A percentile compares a stretch with the other conserved stretches of the same genome.
These are phyloP conservation scores for Rousettus leschenaultii DNA, from an alignment of 2,113 vertebrate genomes.

Conservation along the genomic window DNA sequence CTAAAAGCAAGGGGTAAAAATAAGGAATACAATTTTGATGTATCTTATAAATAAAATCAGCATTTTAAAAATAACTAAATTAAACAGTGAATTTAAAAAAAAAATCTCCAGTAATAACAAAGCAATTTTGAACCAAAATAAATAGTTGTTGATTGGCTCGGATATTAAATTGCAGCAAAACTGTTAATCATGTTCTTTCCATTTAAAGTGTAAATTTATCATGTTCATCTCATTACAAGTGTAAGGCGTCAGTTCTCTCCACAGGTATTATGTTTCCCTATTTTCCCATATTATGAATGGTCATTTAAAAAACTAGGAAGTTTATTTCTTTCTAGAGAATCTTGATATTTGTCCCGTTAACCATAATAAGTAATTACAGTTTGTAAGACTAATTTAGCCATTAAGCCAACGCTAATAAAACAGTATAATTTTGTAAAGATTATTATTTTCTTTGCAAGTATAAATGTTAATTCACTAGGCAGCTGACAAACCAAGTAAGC, in stretches of 20 bases:
- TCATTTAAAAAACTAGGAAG: background rate
- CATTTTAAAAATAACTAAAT: background rate
- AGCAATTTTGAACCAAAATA: constrained; percentile 23
- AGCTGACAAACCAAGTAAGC: background rate
- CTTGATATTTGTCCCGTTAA: background rate
- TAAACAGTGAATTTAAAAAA: background rate
- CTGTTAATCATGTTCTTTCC: background rate
- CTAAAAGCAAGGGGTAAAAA: constrained; percentile 47
- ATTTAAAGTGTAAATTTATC: background rate
- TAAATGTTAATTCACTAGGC: background rate
- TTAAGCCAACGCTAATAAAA: background rate
- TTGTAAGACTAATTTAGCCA: background rate
- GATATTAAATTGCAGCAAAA: background rate
- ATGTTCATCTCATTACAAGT: background rate
- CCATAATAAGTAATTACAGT: background rate
- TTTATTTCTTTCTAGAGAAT: background rate
- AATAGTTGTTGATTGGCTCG: background rate
- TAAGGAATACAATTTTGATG: constrained; percentile 28
- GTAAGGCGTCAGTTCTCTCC: background rate
- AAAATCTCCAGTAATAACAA: background rate
- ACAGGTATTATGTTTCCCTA: background rate
- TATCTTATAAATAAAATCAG: constrained; percentile 22
- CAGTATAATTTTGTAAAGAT: background rate
- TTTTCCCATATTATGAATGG: background rate
- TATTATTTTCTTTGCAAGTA: background rate